Evolutionary conservation across 2,113 vertebrate genomes (phyloP), one percentile per base, ranked within the genome.

Genomic region (Labrus mixtus): DNA sequence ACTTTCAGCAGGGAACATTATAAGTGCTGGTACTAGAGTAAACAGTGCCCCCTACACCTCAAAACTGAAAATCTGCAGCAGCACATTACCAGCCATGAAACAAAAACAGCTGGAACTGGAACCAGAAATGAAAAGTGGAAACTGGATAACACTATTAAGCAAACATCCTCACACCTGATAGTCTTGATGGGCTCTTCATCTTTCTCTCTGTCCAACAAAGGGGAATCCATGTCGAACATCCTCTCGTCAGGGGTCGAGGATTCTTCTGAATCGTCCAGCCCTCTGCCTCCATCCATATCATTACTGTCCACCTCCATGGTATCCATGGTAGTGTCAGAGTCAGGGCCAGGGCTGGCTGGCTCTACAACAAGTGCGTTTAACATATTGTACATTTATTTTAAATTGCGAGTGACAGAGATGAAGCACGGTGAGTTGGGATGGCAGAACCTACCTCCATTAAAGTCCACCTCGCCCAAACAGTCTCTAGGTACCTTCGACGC

Each of bases 401-500:
- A 64, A 53, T 68, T 33, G 20, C 39, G 10, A 11, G 39, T 4
- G 23, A 15, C 16, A 82, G 41, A 67, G 5, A 62, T 39, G 13
- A 23, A 29, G 23, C 2, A 9, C 13, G 58, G 29, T 48, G 15
- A 0, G 12, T 9, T 13, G 66, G 25, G 33, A 50, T 29, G 41
- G 39, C 23, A 68, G 68, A 82, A 53, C 84, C 86, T 94, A 97
- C 97, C 97, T 95, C 97, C 97, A 83, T 98, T 97, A 89, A 99
- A 98, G 84, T 95, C 88, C 54, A 98, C 97, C 83, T 99, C 97
- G 82, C 97, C 97, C 74, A 99, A 95, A 90, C 97, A 99, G 88
- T 99, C 97, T 94, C 94, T 96, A 17, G 97, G 97, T 91, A 98
- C 97, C 96, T 98, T 99, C 66, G 97, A 96, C 55, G 97, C 97